Evolutionary conservation across 2,113 vertebrate species (phyloP), one percentile per base, ranked within the genome.

Genomic region (Colistium nudipinnis): DNA sequence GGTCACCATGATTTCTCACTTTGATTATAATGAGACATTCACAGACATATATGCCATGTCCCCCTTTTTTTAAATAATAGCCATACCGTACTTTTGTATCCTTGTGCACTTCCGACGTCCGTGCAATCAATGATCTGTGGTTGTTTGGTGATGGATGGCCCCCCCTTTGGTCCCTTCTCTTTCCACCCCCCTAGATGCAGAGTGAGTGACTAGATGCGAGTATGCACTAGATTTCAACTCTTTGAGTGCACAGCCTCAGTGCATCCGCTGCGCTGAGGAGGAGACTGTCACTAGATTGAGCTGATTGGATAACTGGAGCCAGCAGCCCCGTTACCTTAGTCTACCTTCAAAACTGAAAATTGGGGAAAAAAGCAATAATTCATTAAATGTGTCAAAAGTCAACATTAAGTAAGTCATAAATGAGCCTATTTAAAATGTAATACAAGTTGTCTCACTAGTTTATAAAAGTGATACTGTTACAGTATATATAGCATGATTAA

Each of bases 141-240:
- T 45, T 69, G 48, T 70, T 36, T 61, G 72, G 49, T 84, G 69
- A 89, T 80, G 89, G 85, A 91, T 16, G 28, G 77, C 55, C 43
- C 54, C 62, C 59, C 70, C 49, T 60, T 74, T 54, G 72, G 68
- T 80, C 88, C 48, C 88, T n/a, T n/a, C 45, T 91, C 57, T 89
- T 90, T 88, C 90, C 64, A 84, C 57, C 88, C 90, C 36, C 84
- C 92, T 89, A 88, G 88, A 87, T 92, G 90, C 88, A 84, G 89
- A 87, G 80, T 80, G 81, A 93, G n/a, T 92, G 87, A 76, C 87
- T 86, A 80, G 88, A 88, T 85, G 85, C 91, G 90, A 81, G 89
- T 38, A 31, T 90, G 89, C n/a, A n/a, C n/a, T n/a, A n/a, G n/a
- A n/a, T n/a, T n/a, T n/a, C n/a, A n/a, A n/a, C 43, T 54, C 24